Evolutionary conservation across 2,888 invertebrate genomes (phyloP).

Genomic region (Camponotus fellah): DNA sequence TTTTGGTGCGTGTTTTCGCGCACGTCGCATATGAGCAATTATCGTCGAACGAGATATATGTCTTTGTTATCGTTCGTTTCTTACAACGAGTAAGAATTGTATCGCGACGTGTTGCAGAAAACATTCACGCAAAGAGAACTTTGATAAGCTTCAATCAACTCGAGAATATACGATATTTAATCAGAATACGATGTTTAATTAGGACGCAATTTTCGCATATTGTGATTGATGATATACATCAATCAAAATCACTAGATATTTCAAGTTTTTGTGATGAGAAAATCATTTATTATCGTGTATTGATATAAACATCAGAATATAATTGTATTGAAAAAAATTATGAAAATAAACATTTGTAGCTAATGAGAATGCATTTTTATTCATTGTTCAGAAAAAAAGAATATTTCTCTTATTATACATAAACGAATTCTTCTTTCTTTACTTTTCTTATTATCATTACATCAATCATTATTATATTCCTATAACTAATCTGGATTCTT

Average conservation of each 20-base stretch:
- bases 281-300: background rate
- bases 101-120: background rate
- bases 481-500: background rate
- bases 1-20: background rate
- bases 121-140: background rate
- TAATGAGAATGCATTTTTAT: slow-evolving; percentile 8
- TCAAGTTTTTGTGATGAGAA: background rate
- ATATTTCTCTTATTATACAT: background rate
- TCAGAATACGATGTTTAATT: background rate
- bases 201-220: background rate
- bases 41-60: background rate
- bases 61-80: background rate
- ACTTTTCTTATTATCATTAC: background rate
- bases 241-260: slow-evolving; percentile 15
- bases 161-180: background rate
- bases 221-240: slow-evolving; percentile 31
- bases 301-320: slow-evolving; percentile 16
- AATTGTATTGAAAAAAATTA: slow-evolving; percentile 29
- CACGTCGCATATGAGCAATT: background rate
- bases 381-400: background rate
- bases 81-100: background rate
- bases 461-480: background rate
- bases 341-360: slow-evolving; percentile 51
- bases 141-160: slow-evolving; percentile 15
- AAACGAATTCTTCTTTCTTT: background rate